A percentile compares a stretch with the other conserved stretches of the same genome.
Conservation (phyloP, 2,797 vertebrate species). For the Rhincodon typus region DNA sequence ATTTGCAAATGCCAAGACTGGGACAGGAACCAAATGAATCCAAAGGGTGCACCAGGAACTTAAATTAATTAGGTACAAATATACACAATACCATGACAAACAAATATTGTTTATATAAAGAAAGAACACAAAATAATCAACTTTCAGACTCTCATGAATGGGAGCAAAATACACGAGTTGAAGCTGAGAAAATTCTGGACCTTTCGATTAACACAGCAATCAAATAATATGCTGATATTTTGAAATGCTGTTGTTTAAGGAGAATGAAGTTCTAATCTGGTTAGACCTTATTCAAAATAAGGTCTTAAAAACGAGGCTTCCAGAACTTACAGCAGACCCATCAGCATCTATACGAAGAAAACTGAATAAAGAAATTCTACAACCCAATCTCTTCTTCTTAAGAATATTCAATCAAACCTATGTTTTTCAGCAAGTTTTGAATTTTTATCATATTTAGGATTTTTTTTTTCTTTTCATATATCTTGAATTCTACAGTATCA, state of each 20-base stretch:
- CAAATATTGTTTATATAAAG: neutral
- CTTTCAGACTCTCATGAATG: neutral
- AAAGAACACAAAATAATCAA: neutral
- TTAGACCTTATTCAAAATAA: neutral
- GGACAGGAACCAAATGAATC: neutral
- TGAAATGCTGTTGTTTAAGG: neutral
- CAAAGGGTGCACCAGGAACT: neutral
- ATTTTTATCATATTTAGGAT: neutral
- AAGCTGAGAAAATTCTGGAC: neutral
- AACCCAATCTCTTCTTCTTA: no score
- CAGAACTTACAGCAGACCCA: neutral
- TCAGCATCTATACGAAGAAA: neutral
- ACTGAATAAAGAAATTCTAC: neutral
- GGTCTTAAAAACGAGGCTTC: neutral
- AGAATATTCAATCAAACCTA: no score
- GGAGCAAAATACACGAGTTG: neutral
- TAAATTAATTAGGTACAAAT: neutral
- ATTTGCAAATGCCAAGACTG: neutral
- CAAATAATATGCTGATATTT: neutral
- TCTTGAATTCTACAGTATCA: neutral
- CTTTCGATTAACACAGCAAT: neutral
- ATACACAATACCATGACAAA: neutral
- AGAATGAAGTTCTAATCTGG: neutral
- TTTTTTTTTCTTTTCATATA: neutral
- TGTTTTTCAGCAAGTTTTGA: neutral